Evolutionary conservation across 2,888 invertebrate genomes (phyloP), one percentile per base, ranked within the genome.

Genomic region (Zygaena filipendulae): DNA sequence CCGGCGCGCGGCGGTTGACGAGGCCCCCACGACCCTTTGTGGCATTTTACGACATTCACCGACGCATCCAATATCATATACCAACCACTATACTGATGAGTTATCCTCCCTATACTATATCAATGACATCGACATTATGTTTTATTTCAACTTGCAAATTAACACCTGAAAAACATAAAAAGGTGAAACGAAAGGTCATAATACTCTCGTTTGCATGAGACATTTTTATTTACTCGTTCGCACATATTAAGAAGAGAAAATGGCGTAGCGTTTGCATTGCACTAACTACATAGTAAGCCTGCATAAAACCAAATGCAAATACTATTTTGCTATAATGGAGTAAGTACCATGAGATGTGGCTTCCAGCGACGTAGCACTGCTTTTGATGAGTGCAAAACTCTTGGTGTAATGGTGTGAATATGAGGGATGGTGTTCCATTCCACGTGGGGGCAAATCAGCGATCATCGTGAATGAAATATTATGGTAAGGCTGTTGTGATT

Each of bases 401-500:
- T 29, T 47, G 49, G 45, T 41, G 45, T 50, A n/a, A n/a, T n/a
- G n/a, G n/a, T n/a, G n/a, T n/a, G n/a, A n/a, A n/a, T n/a, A n/a
- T n/a, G n/a, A 52, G 33, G 39, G 52, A 45, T 54, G 56, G 36
- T 34, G 49, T 45, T 64, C 58, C 49, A 45, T 49, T 28, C 53
- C 43, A 35, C 45, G 52, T 34, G 50, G 57, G 41, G 68, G 64
- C 36, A 72, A 55, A 46, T 64, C 68, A 42, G 63, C 70, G 44
- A 72, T 68, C 74, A 74, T 75, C 50, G 57, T 61, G 45, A 33
- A 48, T n/a, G n/a, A n/a, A n/a, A n/a, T n/a, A n/a, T n/a, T n/a
- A n/a, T n/a, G n/a, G n/a, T n/a, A n/a, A n/a, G n/a, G 41, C 47
- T 52, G 50, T 57, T 52, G 42, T 47, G 47, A 20, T 47, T 38